Conservation (phyloP, 2,113 vertebrate species). For the Sigmodon hispidus region DNA sequence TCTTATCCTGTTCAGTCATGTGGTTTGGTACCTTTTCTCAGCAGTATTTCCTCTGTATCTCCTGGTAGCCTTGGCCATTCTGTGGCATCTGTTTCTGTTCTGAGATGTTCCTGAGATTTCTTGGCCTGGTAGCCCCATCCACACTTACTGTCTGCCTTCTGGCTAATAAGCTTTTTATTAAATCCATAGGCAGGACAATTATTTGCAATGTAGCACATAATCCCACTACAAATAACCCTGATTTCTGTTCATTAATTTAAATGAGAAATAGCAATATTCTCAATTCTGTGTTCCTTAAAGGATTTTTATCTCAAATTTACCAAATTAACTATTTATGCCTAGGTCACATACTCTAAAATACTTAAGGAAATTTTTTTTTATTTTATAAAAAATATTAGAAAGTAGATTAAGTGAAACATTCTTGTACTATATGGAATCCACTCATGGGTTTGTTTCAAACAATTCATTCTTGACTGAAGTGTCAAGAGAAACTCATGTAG, state of each 20-base stretch:
- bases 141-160: too few species aligned
- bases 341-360: neutral
- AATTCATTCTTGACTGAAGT: neutral
- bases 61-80: too few species aligned
- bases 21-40: too few species aligned
- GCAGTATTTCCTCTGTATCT: too few species aligned
- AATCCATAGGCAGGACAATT: too few species aligned
- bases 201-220: too few species aligned
- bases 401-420: neutral
- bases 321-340: neutral
- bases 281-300: neutral
- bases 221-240: too few species aligned
- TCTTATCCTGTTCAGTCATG: too few species aligned
- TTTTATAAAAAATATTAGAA: neutral
- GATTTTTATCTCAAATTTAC: neutral
- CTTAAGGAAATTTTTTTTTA: neutral
- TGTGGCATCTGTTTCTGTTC: too few species aligned
- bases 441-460: neutral
- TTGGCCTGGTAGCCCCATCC: too few species aligned
- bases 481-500: neutral
- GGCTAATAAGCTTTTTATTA: too few species aligned
- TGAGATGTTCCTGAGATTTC: too few species aligned
- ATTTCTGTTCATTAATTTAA: neutral
- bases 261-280: constrained; percentile 26
- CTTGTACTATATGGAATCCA: neutral